Percentiles rank a stretch among this genome's conserved stretches.
phyloP scores from a whole-genome alignment of 2,113 vertebrate genomes.

The Indicator indicator region DNA sequence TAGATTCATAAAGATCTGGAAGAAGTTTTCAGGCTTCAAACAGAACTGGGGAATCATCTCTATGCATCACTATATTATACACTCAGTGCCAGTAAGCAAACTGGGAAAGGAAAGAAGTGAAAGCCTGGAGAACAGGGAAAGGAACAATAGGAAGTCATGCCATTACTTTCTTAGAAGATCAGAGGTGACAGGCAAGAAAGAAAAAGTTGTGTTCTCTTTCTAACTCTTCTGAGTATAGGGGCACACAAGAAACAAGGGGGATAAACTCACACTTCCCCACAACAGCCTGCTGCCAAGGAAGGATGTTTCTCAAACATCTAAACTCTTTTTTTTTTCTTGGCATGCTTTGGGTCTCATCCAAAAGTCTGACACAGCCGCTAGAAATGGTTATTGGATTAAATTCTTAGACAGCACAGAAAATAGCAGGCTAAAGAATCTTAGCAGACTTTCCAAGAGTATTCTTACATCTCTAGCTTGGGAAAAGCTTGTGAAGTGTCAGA shows the following conservation, averaged over 20 bases:
- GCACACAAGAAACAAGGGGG: not conserved
- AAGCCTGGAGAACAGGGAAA: not conserved
- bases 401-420: slow-evolving; percentile 63
- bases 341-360: slow-evolving; percentile 22
- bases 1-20: not conserved
- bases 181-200: not conserved
- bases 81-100: not conserved
- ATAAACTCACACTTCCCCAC: not conserved
- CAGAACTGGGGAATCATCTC: not conserved
- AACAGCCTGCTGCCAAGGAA: not conserved
- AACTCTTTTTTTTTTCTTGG: not conserved
- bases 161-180: not conserved
- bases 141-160: not conserved
- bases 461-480: slow-evolving; percentile 35
- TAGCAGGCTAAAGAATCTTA: slow-evolving; percentile 47
- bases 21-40: not conserved
- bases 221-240: not conserved
- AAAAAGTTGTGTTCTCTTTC: not conserved
- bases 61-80: not conserved
- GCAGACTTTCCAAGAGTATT: slow-evolving; percentile 53
- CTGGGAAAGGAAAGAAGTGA: not conserved
- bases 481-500: slow-evolving; percentile 32
- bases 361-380: slow-evolving; percentile 39
- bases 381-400: slow-evolving; percentile 62
- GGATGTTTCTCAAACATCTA: not conserved